A percentile compares a stretch with the other conserved stretches of the same genome.
phyloP scores from a whole-genome alignment of 2,797 vertebrate genomes.

The Mormyrus proboscirostris region DNA sequence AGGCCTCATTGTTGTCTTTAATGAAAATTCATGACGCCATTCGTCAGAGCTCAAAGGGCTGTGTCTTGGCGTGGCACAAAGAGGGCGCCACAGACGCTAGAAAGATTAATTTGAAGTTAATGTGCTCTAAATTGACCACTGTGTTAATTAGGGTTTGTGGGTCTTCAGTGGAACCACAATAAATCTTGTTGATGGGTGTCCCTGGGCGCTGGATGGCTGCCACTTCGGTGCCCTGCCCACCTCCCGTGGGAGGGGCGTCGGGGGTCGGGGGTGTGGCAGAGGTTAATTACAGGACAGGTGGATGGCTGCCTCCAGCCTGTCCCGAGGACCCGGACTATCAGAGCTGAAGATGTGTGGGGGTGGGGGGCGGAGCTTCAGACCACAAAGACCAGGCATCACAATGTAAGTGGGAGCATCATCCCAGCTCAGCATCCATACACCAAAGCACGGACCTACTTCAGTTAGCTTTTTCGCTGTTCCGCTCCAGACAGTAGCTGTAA shows the following conservation, averaged over 20 bases:
- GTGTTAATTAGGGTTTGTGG: constrained; percentile 32
- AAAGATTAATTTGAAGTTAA: constrained; percentile 33
- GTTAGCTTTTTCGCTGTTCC: background rate
- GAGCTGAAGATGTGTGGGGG: background rate
- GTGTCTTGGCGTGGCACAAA: background rate
- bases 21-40: background rate
- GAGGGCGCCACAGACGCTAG: constrained; percentile 4
- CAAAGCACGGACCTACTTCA: background rate
- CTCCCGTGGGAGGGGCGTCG: constrained; percentile 60
- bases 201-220: constrained; percentile 56
- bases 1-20: background rate
- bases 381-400: background rate
- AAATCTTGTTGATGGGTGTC: constrained; percentile 57
- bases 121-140: constrained; percentile 28
- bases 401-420: background rate
- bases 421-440: background rate
- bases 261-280: constrained; percentile 51
- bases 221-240: constrained; percentile 50
- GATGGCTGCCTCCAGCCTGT: constrained; percentile 60
- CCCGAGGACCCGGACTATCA: constrained; percentile 44
- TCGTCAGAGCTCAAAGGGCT: background rate
- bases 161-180: constrained; percentile 61
- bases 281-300: constrained; percentile 75
- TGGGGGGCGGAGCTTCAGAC: background rate
- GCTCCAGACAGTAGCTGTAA: background rate